Conservation (phyloP, 2,797 vertebrate species). For the Dallia pectoralis region DNA sequence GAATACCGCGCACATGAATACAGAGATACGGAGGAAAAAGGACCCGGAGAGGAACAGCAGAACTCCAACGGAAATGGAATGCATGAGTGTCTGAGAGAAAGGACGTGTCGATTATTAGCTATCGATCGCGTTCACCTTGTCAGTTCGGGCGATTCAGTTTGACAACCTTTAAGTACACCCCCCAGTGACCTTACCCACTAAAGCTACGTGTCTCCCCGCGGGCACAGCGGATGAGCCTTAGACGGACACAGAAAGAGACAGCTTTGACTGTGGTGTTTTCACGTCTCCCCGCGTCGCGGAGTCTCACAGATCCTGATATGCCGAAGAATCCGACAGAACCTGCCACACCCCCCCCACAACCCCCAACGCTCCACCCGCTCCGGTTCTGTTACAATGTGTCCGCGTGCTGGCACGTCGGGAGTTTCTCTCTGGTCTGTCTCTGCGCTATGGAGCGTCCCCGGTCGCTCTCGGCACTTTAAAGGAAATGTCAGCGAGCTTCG, state of each 20-base stretch:
- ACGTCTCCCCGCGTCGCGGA: background rate
- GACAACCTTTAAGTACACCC: no score
- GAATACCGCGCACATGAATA: background rate
- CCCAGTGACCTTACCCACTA: no score
- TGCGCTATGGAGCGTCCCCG: slow-evolving; percentile 15
- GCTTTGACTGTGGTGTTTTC: no score
- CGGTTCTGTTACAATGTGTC: background rate
- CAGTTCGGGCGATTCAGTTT: no score
- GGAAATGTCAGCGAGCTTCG: slow-evolving; percentile 53
- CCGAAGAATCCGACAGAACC: background rate
- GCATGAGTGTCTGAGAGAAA: background rate
- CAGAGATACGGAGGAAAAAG: background rate
- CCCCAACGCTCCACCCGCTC: background rate
- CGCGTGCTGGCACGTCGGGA: background rate
- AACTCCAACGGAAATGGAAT: background rate
- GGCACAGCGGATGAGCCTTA: no score
- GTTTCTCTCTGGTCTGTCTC: slow-evolving; percentile 25
- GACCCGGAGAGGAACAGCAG: background rate
- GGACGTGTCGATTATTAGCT: no score
- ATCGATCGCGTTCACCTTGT: no score
- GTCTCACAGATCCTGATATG: background rate
- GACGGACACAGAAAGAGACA: no score
- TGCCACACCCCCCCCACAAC: no score
- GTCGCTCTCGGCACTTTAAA: slow-evolving; percentile 26
- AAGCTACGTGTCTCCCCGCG: no score